Evolutionary conservation across 1,140 invertebrate species (phyloP).

Genomic region (Protaetia brevitarsis): DNA sequence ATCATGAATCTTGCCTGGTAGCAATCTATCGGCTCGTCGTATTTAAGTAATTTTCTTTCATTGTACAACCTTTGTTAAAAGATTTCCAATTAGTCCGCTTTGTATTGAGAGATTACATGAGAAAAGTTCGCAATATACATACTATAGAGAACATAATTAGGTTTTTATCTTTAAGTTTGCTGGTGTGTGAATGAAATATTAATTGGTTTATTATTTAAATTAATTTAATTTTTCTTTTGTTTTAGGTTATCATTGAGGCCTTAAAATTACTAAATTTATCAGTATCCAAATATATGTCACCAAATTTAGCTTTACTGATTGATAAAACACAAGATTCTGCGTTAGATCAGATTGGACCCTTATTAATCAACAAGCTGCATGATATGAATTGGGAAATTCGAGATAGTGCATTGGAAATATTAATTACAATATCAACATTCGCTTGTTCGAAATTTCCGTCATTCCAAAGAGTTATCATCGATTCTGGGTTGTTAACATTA

Average conservation of each 20-base stretch:
- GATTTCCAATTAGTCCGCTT: too few relatives aligned
- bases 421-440: slow-evolving; percentile 64
- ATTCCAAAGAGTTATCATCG: slow-evolving; percentile 67
- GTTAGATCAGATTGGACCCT: slow-evolving; percentile 61
- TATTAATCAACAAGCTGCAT: slow-evolving; percentile 65
- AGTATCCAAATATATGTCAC: slow-evolving; percentile 70
- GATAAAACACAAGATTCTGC: slow-evolving; percentile 61
- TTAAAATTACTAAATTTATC: slow-evolving; percentile 65
- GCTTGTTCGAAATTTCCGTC: slow-evolving; percentile 66
- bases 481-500: slow-evolving; percentile 61
- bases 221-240: slow-evolving; percentile 31
- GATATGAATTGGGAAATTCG: slow-evolving; percentile 72
- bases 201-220: too few relatives aligned
- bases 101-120: too few relatives aligned
- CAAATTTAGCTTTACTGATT: slow-evolving; percentile 67
- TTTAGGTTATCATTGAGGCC: slow-evolving; percentile 64
- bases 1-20: too few relatives aligned
- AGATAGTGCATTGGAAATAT: slow-evolving; percentile 68
- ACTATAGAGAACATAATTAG: too few relatives aligned
- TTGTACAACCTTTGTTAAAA: too few relatives aligned
- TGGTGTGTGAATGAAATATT: too few relatives aligned
- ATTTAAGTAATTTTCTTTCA: too few relatives aligned
- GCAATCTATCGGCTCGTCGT: too few relatives aligned
- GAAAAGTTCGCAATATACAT: too few relatives aligned
- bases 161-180: too few relatives aligned